phyloP scores from a whole-genome alignment of 2,113 vertebrate genomes.

The Leuciscus idus region DNA sequence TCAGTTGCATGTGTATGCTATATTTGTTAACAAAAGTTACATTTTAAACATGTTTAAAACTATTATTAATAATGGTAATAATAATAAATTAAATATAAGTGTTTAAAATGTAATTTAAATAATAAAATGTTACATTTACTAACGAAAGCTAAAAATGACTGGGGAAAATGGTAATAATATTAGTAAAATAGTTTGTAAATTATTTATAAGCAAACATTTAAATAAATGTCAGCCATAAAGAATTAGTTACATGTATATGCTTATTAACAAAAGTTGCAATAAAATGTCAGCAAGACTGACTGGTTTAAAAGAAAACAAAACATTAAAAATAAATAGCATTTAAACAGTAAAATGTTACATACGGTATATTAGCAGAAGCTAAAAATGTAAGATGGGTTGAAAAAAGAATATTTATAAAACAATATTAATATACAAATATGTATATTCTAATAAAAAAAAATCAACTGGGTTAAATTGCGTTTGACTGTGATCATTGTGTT shows the following conservation, averaged over 20 bases:
- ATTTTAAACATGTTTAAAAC: background rate
- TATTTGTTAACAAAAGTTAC: background rate
- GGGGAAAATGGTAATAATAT: background rate
- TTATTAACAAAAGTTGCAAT: background rate
- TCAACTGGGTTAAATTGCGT: background rate
- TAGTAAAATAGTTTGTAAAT: background rate
- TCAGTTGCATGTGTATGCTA: background rate
- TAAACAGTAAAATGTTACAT: background rate
- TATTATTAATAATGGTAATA: background rate
- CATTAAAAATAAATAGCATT: background rate
- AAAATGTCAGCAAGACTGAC: background rate
- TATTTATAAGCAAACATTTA: background rate
- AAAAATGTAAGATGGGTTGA: background rate
- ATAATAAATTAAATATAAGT: background rate
- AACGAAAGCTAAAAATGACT: background rate
- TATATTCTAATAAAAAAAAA: background rate
- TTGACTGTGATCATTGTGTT: background rate
- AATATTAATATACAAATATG: background rate
- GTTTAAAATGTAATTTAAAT: background rate
- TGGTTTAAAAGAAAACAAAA: background rate
- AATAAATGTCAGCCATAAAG: background rate
- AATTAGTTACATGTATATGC: background rate
- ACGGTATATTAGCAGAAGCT: no score
- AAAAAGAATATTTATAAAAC: rapidly evolving
- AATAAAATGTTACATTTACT: background rate